Evolutionary conservation across 2,113 vertebrate genomes (phyloP).

Genomic region (Odocoileus hemionus): DNA sequence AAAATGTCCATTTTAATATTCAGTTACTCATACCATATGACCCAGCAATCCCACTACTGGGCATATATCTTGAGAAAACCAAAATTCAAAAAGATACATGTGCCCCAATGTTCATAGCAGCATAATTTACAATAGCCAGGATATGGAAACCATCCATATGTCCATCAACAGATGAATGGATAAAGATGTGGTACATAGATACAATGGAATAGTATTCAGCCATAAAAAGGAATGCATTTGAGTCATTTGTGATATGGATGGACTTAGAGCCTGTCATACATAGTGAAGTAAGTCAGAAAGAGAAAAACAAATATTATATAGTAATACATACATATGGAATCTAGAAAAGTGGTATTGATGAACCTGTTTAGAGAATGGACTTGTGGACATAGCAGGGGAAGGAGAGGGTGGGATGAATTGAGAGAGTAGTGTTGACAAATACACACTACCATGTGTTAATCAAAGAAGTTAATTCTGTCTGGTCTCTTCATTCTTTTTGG

Average conservation of each 20-base stretch:
- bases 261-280: background rate
- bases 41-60: background rate
- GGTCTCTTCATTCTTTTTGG: background rate
- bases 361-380: background rate
- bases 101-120: background rate
- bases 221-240: background rate
- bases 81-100: background rate
- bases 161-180: background rate
- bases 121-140: background rate
- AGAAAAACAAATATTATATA: background rate
- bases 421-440: background rate
- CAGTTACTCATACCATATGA: background rate
- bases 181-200: background rate
- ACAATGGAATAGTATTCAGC: background rate
- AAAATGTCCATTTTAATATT: background rate
- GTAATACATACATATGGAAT: background rate
- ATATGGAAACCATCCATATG: background rate
- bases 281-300: background rate
- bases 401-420: background rate
- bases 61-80: background rate
- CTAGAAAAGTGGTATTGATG: background rate
- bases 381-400: background rate
- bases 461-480: background rate
- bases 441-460: background rate
- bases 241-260: background rate